phyloP scores from a whole-genome alignment of 2,888 invertebrate species.

The Xanthorhoe spadicearia region DNA sequence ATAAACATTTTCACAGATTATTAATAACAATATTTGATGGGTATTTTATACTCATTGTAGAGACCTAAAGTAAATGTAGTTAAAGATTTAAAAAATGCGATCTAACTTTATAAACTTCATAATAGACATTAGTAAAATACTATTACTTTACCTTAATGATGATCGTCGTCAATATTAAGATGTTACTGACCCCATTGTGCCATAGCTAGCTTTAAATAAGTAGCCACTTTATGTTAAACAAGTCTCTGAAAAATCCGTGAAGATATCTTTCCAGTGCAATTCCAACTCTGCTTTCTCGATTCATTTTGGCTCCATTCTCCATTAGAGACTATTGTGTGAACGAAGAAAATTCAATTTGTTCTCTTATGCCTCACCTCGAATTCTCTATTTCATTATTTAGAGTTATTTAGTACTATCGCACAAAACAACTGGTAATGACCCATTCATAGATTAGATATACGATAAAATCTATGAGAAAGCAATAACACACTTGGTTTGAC shows the following conservation, averaged over 20 bases:
- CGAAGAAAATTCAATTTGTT: slow-evolving; percentile 24
- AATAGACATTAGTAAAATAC: too few relatives aligned
- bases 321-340: slow-evolving; percentile 37
- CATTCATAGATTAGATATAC: background rate
- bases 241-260: slow-evolving; percentile 24
- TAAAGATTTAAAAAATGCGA: too few relatives aligned
- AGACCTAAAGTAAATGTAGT: too few relatives aligned
- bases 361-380: background rate
- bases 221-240: background rate
- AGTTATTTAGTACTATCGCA: background rate
- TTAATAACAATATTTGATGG: too few relatives aligned
- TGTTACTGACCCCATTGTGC: background rate
- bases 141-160: too few relatives aligned
- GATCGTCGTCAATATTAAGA: background rate
- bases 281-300: slow-evolving; percentile 22
- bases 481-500: too few relatives aligned
- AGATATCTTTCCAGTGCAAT: slow-evolving; percentile 25
- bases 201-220: background rate
- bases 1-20: too few relatives aligned
- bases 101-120: background rate
- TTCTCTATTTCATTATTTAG: background rate
- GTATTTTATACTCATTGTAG: too few relatives aligned
- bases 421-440: background rate
- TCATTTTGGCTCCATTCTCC: slow-evolving; percentile 30
- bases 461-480: background rate